Evolutionary conservation across 2,797 vertebrate genomes (phyloP).

Genomic region (Scleropages formosus): DNA sequence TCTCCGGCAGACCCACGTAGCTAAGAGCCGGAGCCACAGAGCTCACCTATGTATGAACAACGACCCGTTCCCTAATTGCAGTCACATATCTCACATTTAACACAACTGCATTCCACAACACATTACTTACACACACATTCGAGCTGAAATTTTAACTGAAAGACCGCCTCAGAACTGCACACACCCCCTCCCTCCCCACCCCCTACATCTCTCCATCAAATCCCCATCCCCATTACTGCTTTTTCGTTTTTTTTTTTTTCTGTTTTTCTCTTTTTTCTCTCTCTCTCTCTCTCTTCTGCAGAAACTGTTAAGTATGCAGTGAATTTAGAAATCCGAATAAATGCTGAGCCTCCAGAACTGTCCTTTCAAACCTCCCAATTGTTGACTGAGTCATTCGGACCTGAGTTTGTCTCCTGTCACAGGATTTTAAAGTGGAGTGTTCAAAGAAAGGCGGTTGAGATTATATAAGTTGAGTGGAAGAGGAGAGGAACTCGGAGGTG

Average conservation of each 20-base stretch:
- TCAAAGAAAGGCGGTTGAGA: not conserved
- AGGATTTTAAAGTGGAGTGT: slow-evolving; percentile 2
- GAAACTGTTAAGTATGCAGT: slow-evolving; percentile 44
- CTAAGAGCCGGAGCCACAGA: slow-evolving; percentile 55
- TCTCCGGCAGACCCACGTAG: slow-evolving; percentile 65
- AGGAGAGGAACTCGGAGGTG: not conserved
- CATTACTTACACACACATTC: slow-evolving; percentile 56
- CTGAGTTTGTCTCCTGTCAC: not conserved
- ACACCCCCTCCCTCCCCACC: slow-evolving; percentile 59
- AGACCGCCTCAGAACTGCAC: slow-evolving; percentile 75
- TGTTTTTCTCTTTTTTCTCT: slow-evolving; percentile 17
- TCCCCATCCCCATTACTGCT: slow-evolving; percentile 52
- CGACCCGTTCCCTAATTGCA: slow-evolving; percentile 28
- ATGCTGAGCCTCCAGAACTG: slow-evolving; percentile 40
- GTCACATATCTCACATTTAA: slow-evolving; percentile 40
- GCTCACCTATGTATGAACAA: slow-evolving; percentile 28
- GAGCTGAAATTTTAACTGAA: slow-evolving; percentile 67
- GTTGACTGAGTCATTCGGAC: slow-evolving; percentile 6
- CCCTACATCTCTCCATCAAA: slow-evolving; percentile 63
- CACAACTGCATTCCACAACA: slow-evolving; percentile 44
- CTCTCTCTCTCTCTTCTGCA: no score
- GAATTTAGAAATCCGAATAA: slow-evolving; percentile 43
- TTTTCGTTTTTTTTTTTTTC: slow-evolving; percentile 41
- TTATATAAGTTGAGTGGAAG: not conserved
- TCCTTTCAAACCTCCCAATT: slow-evolving; percentile 44